phyloP scores from a whole-genome alignment of 2,888 invertebrate species.

The Drosophila planitibia region DNA sequence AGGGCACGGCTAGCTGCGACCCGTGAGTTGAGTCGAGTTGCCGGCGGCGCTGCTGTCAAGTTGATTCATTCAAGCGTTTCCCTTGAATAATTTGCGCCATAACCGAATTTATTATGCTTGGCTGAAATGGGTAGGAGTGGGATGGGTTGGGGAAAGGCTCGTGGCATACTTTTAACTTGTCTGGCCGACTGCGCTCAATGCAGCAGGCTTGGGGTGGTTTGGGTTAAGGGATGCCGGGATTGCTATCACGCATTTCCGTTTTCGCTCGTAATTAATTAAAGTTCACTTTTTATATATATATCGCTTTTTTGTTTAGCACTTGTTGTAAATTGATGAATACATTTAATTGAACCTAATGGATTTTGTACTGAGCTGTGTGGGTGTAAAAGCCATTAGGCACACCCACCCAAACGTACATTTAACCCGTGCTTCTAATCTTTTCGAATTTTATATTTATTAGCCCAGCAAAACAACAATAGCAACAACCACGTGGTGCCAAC shows the following conservation, averaged over 20 bases:
- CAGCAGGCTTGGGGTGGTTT: background rate
- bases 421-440: slow-evolving; percentile 42
- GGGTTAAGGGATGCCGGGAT: background rate
- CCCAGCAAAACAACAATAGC: slow-evolving; percentile 13
- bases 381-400: slow-evolving; percentile 58
- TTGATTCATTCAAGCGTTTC: slow-evolving; percentile 68
- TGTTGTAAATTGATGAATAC: slow-evolving; percentile 75
- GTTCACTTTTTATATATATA: slow-evolving; percentile 47
- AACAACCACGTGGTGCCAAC: slow-evolving; percentile 26
- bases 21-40: slow-evolving; percentile 2
- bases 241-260: slow-evolving; percentile 63
- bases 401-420: slow-evolving; percentile 13
- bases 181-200: slow-evolving; percentile 18
- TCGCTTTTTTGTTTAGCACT: slow-evolving; percentile 53
- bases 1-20: slow-evolving; percentile 42
- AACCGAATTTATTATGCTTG: slow-evolving; percentile 69
- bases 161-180: slow-evolving; percentile 26
- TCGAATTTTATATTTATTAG: slow-evolving; percentile 36
- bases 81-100: slow-evolving; percentile 73
- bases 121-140: no score
- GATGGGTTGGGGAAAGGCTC: background rate
- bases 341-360: slow-evolving; percentile 77
- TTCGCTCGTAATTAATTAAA: slow-evolving; percentile 65
- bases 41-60: slow-evolving; percentile 40
- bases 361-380: slow-evolving; percentile 45